phyloP scores from a whole-genome alignment of 2,888 invertebrate genomes.

The Nomada goodeniana region DNA sequence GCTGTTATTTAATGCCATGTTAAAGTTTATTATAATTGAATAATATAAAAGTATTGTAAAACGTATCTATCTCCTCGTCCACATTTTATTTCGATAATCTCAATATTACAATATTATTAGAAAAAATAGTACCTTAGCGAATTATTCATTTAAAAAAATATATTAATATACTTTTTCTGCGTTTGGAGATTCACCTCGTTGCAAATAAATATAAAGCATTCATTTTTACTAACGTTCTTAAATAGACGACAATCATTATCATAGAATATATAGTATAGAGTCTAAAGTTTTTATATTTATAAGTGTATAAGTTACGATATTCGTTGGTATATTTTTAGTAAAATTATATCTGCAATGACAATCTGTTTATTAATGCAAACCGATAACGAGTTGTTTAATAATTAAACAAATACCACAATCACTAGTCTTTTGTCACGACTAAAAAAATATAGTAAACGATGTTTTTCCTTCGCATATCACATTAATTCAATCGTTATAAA shows the following conservation, averaged over 20 bases:
- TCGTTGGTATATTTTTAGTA: slow-evolving; percentile 19
- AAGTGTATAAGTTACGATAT: slow-evolving; percentile 25
- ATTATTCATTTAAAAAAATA: slow-evolving; percentile 44
- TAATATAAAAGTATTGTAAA: slow-evolving; percentile 12
- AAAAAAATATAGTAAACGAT: not conserved
- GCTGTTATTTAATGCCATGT: slow-evolving; percentile 21
- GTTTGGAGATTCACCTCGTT: slow-evolving; percentile 36
- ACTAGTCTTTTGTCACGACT: slow-evolving; percentile 4
- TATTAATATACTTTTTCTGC: slow-evolving; percentile 48
- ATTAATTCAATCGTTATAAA: slow-evolving; percentile 39
- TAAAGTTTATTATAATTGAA: slow-evolving; percentile 23
- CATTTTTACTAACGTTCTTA: slow-evolving; percentile 18
- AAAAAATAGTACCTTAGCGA: slow-evolving; percentile 42
- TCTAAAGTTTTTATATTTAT: slow-evolving; percentile 48
- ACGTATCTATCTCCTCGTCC: not conserved
- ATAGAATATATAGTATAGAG: slow-evolving; percentile 14
- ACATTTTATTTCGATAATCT: slow-evolving; percentile 42
- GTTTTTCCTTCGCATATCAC: slow-evolving; percentile 21
- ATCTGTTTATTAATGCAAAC: slow-evolving; percentile 7
- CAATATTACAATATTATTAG: slow-evolving; percentile 32
- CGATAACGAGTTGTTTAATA: not conserved
- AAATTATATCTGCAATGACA: slow-evolving; percentile 10
- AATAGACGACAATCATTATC: slow-evolving; percentile 23
- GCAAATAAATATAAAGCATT: slow-evolving; percentile 31
- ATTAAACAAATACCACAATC: not conserved